These are phyloP conservation scores for Coleophora deauratella DNA, from an alignment of 2,888 invertebrate species.

Conservation along the genomic window DNA sequence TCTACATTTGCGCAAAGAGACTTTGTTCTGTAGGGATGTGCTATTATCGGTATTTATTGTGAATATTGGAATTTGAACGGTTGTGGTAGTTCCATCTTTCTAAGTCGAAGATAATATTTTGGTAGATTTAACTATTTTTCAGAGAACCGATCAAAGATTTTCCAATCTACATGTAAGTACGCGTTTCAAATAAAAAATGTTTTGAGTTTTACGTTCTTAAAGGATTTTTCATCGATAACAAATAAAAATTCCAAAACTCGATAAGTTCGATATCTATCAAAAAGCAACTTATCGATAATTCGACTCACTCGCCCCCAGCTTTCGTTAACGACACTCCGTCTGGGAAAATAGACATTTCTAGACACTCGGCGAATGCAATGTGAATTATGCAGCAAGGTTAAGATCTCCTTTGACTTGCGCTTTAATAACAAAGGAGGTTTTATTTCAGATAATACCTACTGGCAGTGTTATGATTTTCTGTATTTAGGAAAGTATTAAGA, in stretches of 20 bases:
- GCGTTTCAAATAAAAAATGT: too few relatives aligned
- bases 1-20: constrained; percentile 26
- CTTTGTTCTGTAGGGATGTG: constrained; percentile 3
- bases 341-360: constrained; percentile 24
- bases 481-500: too few relatives aligned
- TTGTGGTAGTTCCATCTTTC: too few relatives aligned
- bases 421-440: not conserved
- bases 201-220: too few relatives aligned
- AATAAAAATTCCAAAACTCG: too few relatives aligned
- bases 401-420: constrained; percentile 1
- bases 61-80: not conserved
- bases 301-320: constrained; percentile 10
- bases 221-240: not conserved
- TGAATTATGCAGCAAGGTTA: constrained; percentile 20
- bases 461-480: too few relatives aligned
- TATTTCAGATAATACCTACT: not conserved
- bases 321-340: constrained; percentile 19
- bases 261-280: too few relatives aligned
- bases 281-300: constrained; percentile 4
- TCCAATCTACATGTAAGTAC: too few relatives aligned
- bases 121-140: too few relatives aligned
- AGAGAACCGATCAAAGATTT: too few relatives aligned
- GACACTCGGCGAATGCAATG: constrained; percentile 18
- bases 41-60: not conserved
- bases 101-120: too few relatives aligned